Percentiles rank a stretch among this genome's conserved stretches.
phyloP scores from a whole-genome alignment of 2,797 vertebrate genomes.

The Helarctos malayanus region DNA sequence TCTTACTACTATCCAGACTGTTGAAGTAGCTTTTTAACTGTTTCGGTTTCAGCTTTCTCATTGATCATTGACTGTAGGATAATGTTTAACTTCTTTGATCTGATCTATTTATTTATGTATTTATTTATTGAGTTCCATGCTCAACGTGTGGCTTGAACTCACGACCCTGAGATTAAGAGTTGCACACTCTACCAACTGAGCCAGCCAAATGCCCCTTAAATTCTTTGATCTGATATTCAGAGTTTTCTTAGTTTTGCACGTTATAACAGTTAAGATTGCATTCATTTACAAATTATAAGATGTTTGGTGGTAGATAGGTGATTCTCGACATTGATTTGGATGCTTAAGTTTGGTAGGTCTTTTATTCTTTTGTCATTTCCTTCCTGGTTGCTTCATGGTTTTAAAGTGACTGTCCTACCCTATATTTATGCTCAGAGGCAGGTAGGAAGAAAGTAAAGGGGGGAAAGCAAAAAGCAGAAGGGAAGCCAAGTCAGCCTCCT shows the following conservation, averaged over 20 bases:
- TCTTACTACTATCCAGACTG: background rate
- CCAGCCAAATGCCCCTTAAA: background rate
- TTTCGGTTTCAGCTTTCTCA: background rate
- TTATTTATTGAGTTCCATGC: background rate
- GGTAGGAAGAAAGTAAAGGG: background rate
- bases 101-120: background rate
- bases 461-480: background rate
- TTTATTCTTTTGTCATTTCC: background rate
- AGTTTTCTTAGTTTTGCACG: background rate
- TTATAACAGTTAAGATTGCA: background rate
- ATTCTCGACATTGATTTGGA: background rate
- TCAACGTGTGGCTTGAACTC: background rate
- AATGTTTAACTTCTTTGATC: background rate
- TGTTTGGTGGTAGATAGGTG: background rate
- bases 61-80: background rate
- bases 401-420: background rate
- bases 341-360: background rate
- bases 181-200: background rate
- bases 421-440: slow-evolving; percentile 3
- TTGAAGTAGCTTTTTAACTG: background rate
- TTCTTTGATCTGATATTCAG: background rate
- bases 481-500: background rate
- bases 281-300: background rate
- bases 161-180: background rate
- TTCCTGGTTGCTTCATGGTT: slow-evolving; percentile 33